Evolutionary conservation across 92 coral and sea anemone genomes (phyloP).

Genomic region (Siderastrea radians): DNA sequence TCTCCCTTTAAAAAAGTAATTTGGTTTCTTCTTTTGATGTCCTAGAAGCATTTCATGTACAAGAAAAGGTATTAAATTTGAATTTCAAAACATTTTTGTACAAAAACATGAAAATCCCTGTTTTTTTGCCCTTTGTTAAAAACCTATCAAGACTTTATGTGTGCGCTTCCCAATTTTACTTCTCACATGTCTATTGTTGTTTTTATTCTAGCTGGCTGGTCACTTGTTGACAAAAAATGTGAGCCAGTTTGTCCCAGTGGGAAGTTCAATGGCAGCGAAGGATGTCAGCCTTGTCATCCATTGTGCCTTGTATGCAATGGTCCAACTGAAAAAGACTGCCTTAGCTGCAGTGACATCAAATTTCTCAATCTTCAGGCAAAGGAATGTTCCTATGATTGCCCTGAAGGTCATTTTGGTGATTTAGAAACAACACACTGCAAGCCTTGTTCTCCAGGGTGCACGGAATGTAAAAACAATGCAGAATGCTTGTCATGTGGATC

Average conservation of each 20-base stretch:
- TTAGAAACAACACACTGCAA: slow-evolving; percentile 78
- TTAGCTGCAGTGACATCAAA: slow-evolving; percentile 90
- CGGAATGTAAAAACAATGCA: slow-evolving; percentile 58
- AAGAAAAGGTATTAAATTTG: no score
- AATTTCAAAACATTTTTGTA: no score
- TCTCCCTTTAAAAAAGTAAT: no score
- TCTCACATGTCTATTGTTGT: neutral
- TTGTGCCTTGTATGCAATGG: slow-evolving; percentile 88
- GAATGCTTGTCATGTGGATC: slow-evolving; percentile 76
- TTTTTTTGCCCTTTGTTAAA: no score
- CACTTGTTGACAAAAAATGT: slow-evolving; percentile 70
- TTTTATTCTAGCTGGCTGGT: slow-evolving; percentile 78
- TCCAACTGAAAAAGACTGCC: slow-evolving; percentile 80
- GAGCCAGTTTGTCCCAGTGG: slow-evolving; percentile 76
- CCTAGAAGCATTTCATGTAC: no score
- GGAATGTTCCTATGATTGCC: slow-evolving; percentile 84
- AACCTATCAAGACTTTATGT: neutral
- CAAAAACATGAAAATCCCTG: no score
- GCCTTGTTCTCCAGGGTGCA: slow-evolving; percentile 88
- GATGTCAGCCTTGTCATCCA: slow-evolving; percentile 83
- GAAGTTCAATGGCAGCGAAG: slow-evolving; percentile 50
- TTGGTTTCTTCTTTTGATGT: no score
- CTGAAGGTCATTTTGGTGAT: slow-evolving; percentile 82
- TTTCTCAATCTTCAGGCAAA: slow-evolving; percentile 75
- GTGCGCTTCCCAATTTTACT: neutral